Percentiles rank a stretch among this genome's conserved stretches.
Evolutionary conservation across 2,113 vertebrate genomes (phyloP).

Genomic region (Oceanites oceanicus): DNA sequence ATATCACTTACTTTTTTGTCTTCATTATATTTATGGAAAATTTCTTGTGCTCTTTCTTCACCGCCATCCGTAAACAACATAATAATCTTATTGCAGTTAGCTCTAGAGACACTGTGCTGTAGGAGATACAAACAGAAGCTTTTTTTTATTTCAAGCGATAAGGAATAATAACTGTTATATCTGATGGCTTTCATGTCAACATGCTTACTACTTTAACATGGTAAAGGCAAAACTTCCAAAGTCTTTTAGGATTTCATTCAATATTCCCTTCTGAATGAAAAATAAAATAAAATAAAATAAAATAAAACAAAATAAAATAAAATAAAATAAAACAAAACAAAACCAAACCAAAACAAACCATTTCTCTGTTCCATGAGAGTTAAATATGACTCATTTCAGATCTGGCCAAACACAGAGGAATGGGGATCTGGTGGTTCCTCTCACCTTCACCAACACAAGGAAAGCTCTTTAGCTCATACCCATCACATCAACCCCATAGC

Average conservation of each 20-base stretch:
- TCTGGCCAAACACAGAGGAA: background rate
- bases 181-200: background rate
- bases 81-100: conserved; percentile 99
- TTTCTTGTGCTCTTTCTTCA: conserved; percentile 93
- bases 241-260: background rate
- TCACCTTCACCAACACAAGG: background rate
- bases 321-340: background rate
- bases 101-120: conserved; percentile 90
- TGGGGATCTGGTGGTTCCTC: background rate
- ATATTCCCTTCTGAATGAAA: background rate
- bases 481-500: background rate
- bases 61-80: conserved; percentile 99
- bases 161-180: background rate
- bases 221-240: background rate
- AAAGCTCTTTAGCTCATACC: background rate
- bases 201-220: background rate
- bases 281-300: background rate
- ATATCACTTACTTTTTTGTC: conserved; percentile 86
- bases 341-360: accelerated
- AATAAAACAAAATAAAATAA: background rate
- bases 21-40: conserved; percentile 90
- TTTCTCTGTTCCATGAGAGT: background rate
- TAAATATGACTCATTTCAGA: background rate
- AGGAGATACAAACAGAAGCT: conserved; percentile 14
- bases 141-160: background rate